These are phyloP conservation scores for Coptotermes formosanus DNA, from an alignment of 1,140 invertebrate genomes.

Conservation along the genomic window DNA sequence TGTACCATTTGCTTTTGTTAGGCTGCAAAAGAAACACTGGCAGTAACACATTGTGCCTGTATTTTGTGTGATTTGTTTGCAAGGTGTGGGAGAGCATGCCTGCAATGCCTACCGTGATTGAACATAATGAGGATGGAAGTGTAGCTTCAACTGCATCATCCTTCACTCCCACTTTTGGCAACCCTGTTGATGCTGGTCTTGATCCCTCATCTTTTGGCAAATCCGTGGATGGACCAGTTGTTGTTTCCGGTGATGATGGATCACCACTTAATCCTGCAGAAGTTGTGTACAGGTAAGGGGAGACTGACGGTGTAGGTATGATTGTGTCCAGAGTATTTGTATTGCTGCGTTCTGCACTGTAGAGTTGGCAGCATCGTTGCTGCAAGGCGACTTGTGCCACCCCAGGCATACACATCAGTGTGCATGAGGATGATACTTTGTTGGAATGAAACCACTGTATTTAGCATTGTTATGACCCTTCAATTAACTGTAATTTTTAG, in stretches of 20 bases:
- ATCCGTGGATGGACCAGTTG: slow-evolving; percentile 34
- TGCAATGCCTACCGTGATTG: slow-evolving; percentile 64
- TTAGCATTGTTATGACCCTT: no score
- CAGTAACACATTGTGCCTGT: background rate
- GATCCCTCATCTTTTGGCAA: slow-evolving; percentile 36
- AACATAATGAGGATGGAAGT: slow-evolving; percentile 57
- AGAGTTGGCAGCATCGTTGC: no score
- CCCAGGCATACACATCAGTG: no score
- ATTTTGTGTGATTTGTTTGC: background rate
- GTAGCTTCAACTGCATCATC: slow-evolving; percentile 45
- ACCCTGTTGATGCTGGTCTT: slow-evolving; percentile 36
- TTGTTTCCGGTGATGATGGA: slow-evolving; percentile 25
- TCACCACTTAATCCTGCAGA: slow-evolving; percentile 20
- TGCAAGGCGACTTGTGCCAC: no score
- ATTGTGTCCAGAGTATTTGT: background rate
- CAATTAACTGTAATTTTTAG: no score
- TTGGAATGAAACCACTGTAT: no score
- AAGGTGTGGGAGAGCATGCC: slow-evolving; percentile 72
- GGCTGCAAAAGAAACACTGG: background rate
- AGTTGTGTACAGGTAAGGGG: slow-evolving; percentile 20
- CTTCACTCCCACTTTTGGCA: slow-evolving; percentile 42
- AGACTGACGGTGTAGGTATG: background rate
- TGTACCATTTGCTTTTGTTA: no score
- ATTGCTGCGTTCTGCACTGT: no score
- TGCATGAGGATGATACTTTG: no score